Conservation (phyloP, 2,888 invertebrate species). For the Cantharis rustica region DNA sequence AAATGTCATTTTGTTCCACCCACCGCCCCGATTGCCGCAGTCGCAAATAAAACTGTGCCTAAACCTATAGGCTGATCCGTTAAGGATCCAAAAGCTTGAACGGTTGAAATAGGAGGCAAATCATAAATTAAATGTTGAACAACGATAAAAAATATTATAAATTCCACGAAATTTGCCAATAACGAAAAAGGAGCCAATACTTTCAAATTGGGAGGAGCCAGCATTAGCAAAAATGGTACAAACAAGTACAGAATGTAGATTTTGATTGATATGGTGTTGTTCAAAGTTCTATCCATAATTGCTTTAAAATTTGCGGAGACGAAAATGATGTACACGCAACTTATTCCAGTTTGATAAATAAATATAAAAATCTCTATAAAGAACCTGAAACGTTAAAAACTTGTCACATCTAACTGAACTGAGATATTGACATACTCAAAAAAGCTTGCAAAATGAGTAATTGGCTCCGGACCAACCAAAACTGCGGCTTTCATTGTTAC, state of each 20-base stretch:
- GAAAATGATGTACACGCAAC: conserved; percentile 95
- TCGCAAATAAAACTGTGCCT: conserved; percentile 93
- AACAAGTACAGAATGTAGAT: conserved; percentile 52
- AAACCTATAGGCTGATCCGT: conserved; percentile 87
- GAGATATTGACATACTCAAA: conserved; percentile 79
- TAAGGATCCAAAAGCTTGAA: conserved; percentile 66
- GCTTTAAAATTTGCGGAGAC: conserved; percentile 51
- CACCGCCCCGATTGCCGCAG: conserved; percentile 90
- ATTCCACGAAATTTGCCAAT: conserved; percentile 83
- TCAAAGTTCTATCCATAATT: conserved; percentile 41
- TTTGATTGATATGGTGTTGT: conserved; percentile 34
- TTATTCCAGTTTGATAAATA: conserved; percentile 93
- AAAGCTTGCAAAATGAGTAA: conserved; percentile 73
- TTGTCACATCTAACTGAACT: neutral
- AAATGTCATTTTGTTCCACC: neutral
- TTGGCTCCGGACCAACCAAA: conserved; percentile 69
- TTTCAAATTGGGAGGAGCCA: conserved; percentile 84
- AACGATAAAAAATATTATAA: conserved; percentile 82
- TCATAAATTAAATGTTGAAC: conserved; percentile 83
- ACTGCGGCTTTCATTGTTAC: conserved; percentile 72
- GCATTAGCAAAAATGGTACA: conserved; percentile 74
- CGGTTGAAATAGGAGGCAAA: conserved; percentile 66
- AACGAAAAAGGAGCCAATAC: conserved; percentile 88
- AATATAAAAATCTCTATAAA: conserved; percentile 75
- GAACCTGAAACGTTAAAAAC: conserved; percentile 62